These are phyloP conservation scores for Lynx canadensis DNA, from an alignment of 2,113 vertebrate species.

Conservation along the genomic window DNA sequence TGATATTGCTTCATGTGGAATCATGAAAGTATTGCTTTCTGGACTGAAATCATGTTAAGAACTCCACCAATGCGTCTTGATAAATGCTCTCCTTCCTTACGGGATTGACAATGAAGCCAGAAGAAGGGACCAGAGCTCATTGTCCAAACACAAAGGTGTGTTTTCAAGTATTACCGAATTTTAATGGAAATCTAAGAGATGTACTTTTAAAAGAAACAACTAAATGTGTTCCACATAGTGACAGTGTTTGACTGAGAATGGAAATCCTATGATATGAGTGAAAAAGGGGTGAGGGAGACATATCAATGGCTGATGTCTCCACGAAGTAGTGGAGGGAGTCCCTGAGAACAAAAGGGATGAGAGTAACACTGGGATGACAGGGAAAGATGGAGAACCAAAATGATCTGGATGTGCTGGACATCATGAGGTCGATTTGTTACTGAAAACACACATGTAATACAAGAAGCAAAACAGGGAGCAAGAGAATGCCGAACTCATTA, in stretches of 20 bases:
- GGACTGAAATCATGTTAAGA: not conserved
- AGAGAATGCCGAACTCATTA: not conserved
- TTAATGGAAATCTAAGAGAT: not conserved
- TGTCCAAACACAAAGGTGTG: not conserved
- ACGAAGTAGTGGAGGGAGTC: not conserved
- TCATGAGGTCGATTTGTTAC: not conserved
- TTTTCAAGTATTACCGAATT: not conserved
- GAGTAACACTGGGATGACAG: too few relatives aligned
- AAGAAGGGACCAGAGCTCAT: not conserved
- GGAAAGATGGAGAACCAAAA: not conserved
- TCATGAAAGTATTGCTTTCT: not conserved
- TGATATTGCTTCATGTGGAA: not conserved
- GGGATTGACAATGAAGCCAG: not conserved
- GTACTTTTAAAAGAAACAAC: not conserved
- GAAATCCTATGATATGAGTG: not conserved
- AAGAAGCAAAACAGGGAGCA: not conserved
- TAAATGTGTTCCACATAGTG: not conserved
- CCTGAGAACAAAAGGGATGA: not conserved
- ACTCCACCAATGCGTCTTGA: not conserved
- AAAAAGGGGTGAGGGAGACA: not conserved
- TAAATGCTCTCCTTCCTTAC: not conserved
- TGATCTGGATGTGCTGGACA: accelerated
- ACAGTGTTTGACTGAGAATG: not conserved
- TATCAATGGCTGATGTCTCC: accelerated
- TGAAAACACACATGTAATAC: not conserved